Base-by-base conservation (phyloP, 1,140 invertebrate species). In the Neodiprion pinetum region DNA sequence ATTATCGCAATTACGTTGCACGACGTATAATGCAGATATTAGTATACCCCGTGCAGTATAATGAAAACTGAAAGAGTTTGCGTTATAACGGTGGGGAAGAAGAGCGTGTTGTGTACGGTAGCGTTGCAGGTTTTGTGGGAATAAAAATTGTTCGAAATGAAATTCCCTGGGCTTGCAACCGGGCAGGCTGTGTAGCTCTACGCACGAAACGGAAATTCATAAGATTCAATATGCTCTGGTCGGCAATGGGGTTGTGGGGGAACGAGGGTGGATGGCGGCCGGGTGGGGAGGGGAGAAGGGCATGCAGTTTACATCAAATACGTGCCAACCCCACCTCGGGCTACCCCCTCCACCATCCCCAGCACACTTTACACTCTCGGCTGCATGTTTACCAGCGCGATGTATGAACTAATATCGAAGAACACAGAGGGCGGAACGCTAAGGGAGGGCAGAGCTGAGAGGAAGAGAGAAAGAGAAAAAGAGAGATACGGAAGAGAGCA, bases 241-340 rank as follows among this genome's bases (percentile, higher is more conserved):
- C 53, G 53, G 53, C 53, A 61, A 61, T 61, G 53, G 53, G 53
- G 53, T 12, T 61, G 53, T 0, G 11, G 53, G 28, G 28, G 5
- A 40, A 40, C 2, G 28, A 1, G 28, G 28, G 5, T 1, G 28
- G 2, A 40, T 40, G 28, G 28, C 5, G 28, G 28, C 5, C 53
- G 53, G 53, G 53, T 0, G 53, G 53, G 9, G 11, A 9, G 53
- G 53, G n/a, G n/a, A 14, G n/a, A 17, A 17, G n/a, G 53, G 53
- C 53, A 61, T 81, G 78, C 82, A 82, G 81, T 83, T 84, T 83
- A 84, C 82, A 83, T 83, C 81, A 77, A 79, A 83, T 83, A 83
- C 83, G 80, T 83, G 81, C 81, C 71, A 76, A 76, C 71, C 71
- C 74, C 77, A 12, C 53, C 21, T 67, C 72, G 76, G 72, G 74